Percentiles rank a stretch among this genome's conserved stretches.
phyloP scores from a whole-genome alignment of 2,113 vertebrate species.

The Platysternon megacephalum region DNA sequence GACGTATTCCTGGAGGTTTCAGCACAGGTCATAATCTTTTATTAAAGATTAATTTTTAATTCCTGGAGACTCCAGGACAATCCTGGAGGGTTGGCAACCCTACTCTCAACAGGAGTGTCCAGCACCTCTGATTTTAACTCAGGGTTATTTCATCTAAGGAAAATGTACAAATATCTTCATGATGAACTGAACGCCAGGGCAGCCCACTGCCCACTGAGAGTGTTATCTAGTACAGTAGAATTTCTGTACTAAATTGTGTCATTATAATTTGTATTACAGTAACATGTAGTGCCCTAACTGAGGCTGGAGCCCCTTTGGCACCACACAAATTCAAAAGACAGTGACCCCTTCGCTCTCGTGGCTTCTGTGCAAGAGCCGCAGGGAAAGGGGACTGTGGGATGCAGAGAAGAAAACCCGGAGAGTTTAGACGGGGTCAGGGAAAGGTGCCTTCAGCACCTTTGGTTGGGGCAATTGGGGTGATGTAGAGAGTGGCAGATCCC shows the following conservation, averaged over 20 bases:
- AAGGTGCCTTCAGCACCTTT: background rate
- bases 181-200: accelerated
- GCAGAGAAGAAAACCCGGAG: background rate
- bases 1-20: too few relatives aligned
- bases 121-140: background rate
- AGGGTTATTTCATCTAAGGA: background rate
- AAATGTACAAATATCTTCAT: background rate
- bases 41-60: too few relatives aligned
- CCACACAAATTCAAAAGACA: background rate
- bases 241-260: background rate
- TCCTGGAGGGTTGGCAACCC: too few relatives aligned
- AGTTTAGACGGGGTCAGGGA: background rate
- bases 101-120: background rate
- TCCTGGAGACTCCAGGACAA: too few relatives aligned
- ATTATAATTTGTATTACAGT: background rate
- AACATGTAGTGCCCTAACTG: background rate
- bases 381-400: background rate
- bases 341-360: background rate
- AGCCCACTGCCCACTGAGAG: background rate
- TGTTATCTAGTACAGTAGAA: background rate
- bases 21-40: too few relatives aligned
- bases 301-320: background rate
- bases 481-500: background rate
- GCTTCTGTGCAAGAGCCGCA: background rate
- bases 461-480: too few relatives aligned